Evolutionary conservation across 2,113 vertebrate species (phyloP).

Genomic region (Pollimyrus isidori): DNA sequence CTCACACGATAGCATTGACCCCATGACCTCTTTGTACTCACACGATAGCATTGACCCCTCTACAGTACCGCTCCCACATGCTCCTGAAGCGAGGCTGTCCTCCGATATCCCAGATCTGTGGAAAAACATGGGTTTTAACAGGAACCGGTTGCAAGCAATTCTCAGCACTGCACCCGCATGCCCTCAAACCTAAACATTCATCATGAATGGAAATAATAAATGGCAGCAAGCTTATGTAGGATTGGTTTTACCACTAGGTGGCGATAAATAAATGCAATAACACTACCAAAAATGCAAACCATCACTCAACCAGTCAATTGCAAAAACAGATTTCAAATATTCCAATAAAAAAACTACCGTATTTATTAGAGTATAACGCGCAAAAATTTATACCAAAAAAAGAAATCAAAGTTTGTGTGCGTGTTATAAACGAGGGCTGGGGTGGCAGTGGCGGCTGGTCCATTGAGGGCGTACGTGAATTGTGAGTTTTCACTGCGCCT

Average conservation of each 20-base stretch:
- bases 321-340: neutral
- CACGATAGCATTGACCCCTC: constrained; percentile 98
- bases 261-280: neutral
- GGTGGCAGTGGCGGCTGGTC: too few species aligned
- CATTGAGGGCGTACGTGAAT: too few species aligned
- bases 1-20: constrained; percentile 64
- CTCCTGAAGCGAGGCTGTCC: constrained; percentile 98
- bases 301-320: neutral
- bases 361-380: too few species aligned
- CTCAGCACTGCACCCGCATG: neutral
- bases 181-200: neutral
- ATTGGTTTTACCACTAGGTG: neutral
- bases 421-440: too few species aligned
- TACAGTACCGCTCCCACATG: constrained; percentile 98
- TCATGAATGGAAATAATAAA: neutral
- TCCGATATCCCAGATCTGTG: constrained; percentile 97
- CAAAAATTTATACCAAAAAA: too few species aligned
- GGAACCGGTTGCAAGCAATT: neutral
- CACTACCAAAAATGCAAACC: neutral
- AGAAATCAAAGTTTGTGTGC: too few species aligned
- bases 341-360: neutral
- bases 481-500: too few species aligned
- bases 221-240: neutral
- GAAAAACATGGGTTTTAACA: neutral
- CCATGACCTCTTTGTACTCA: constrained; percentile 55